A percentile compares a stretch with the other conserved stretches of the same genome.
These are phyloP conservation scores for Myiotriccus ornatus DNA, from an alignment of 2,797 vertebrate species.

Conservation along the genomic window DNA sequence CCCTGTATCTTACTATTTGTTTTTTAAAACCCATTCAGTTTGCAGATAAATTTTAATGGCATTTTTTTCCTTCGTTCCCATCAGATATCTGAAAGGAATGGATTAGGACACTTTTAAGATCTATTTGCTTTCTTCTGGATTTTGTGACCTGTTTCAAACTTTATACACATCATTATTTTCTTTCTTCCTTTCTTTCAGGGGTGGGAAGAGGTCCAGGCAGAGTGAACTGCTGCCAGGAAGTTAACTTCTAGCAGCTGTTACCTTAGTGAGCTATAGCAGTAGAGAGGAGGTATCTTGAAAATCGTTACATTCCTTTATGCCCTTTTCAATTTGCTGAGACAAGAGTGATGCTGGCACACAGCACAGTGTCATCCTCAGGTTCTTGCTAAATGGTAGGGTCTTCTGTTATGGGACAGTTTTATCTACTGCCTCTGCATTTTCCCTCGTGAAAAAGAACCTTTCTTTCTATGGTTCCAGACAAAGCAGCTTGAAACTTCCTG, in stretches of 20 bases:
- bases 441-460: background rate
- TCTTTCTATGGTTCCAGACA: background rate
- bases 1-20: background rate
- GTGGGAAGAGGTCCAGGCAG: background rate
- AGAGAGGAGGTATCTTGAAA: slow-evolving; percentile 33
- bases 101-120: background rate
- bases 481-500: background rate
- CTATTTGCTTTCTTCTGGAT: background rate
- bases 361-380: background rate
- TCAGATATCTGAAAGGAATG: background rate
- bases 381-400: slow-evolving; percentile 8
- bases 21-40: background rate
- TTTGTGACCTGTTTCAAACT: slow-evolving; percentile 12
- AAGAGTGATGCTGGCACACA: slow-evolving; percentile 41
- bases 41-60: background rate
- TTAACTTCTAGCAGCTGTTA: slow-evolving; percentile 42
- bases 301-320: slow-evolving; percentile 49
- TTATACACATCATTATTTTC: background rate
- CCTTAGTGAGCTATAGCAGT: slow-evolving; percentile 28
- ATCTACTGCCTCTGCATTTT: slow-evolving; percentile 26
- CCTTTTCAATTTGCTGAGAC: slow-evolving; percentile 57
- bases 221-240: background rate
- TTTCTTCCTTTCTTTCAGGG: background rate
- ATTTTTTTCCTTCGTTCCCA: background rate
- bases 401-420: slow-evolving; percentile 50